Conservation (phyloP, 2,113 vertebrate genomes). For the Ctenodactylus gundi region DNA sequence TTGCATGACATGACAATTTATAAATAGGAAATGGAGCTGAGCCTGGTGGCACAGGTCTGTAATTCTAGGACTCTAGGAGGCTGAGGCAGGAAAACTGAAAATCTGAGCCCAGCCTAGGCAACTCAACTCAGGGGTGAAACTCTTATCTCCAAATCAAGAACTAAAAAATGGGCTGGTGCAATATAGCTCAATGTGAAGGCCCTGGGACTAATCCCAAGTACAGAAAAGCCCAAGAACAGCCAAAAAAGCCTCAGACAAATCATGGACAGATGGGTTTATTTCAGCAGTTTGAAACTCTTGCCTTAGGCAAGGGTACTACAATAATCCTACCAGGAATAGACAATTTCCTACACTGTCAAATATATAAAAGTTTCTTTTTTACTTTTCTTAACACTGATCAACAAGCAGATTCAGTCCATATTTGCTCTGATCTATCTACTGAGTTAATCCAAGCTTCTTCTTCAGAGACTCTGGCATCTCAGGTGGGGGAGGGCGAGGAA, state of each 20-base stretch:
- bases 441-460: conserved; percentile 96
- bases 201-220: too few relatives aligned
- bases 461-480: conserved; percentile 99
- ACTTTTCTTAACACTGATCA: conserved; percentile 80
- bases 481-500: conserved; percentile 97
- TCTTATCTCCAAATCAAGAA: too few relatives aligned
- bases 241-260: conserved; percentile 52
- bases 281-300: conserved; percentile 80
- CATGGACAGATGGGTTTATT: conserved; percentile 85
- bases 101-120: too few relatives aligned
- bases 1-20: not conserved
- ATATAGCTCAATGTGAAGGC: too few relatives aligned
- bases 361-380: conserved; percentile 86
- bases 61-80: too few relatives aligned
- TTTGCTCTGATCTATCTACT: conserved; percentile 83
- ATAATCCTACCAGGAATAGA: conserved; percentile 80
- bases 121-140: too few relatives aligned
- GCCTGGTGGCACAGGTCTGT: too few relatives aligned
- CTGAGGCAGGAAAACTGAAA: too few relatives aligned
- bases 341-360: conserved; percentile 83
- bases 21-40: too few relatives aligned
- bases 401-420: conserved; percentile 83
- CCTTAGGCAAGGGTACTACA: conserved; percentile 76
- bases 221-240: not conserved
- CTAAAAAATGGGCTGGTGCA: too few relatives aligned